Evolutionary conservation across 2,797 vertebrate species (phyloP), one percentile per base, ranked within the genome.

Genomic region (Staurois parvus): DNA sequence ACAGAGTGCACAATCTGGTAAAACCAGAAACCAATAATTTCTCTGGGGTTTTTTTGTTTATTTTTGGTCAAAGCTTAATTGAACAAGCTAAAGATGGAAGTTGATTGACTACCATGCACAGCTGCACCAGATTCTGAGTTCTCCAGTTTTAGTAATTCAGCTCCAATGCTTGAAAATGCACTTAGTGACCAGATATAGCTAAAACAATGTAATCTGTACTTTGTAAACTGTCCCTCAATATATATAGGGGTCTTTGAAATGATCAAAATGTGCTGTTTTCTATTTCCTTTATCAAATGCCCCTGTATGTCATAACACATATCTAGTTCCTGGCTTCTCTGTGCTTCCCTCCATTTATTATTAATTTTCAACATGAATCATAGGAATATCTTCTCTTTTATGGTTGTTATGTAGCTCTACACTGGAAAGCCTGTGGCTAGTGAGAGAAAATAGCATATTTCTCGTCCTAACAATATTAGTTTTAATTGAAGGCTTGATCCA

Each of bases 401-500:
- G 88, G 82, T 75, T 89, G 88, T 79, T 76, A 32, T 62, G 85
- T 88, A 91, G 89, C 89, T 79, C 87, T 87, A 24, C 74, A 91
- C 86, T 89, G 87, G 88, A 88, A 80, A 89, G 73, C 82, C 86
- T 89, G 78, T 87, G 81, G 76, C 89, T 91, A 88, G 88, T 84
- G 52, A 45, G 30, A 37, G 28, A 48, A 91, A 90, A 92, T 92
- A 90, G 89, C 83, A 89, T 92, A 91, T 92, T 80, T 84, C 81
- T 89, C 87, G 74, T 88, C 79, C 89, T 29, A 4, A 29, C 83
- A 90, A 91, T 81, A 92, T 85, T 89, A 82, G 88, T 91, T 90
- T 88, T 90, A 88, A 86, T 87, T 92, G 89, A 92, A 90, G 84
- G 89, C 83, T 78, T 86, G 76, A 92, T 90, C 85, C 34, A 84